Evolutionary conservation across 2,113 vertebrate genomes (phyloP).

Genomic region (Lophius piscatorius): DNA sequence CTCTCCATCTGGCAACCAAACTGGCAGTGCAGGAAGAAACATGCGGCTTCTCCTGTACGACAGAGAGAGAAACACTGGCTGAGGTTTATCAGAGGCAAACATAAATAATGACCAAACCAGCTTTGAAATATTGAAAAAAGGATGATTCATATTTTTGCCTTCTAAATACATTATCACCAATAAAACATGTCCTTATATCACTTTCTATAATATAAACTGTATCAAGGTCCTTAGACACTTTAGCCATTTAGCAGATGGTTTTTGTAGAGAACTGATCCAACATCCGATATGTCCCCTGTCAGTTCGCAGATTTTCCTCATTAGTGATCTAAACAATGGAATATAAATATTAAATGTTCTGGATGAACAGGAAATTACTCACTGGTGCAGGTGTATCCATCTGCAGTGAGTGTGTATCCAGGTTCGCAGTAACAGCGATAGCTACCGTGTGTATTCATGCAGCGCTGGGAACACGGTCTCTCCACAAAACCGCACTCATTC

Average conservation of each 20-base stretch:
- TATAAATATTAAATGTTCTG: slow-evolving; percentile 11
- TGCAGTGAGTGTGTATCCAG: slow-evolving; percentile 66
- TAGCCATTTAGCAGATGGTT: slow-evolving; percentile 21
- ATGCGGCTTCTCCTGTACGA: slow-evolving; percentile 67
- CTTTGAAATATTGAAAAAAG: too few relatives aligned
- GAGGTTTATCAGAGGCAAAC: slow-evolving; percentile 28
- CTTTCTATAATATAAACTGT: slow-evolving; percentile 43
- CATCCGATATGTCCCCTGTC: slow-evolving; percentile 17
- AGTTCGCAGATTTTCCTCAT: slow-evolving; percentile 4
- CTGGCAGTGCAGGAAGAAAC: slow-evolving; percentile 69
- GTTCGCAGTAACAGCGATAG: slow-evolving; percentile 77
- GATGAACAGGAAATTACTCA: slow-evolving; percentile 57
- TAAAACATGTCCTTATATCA: slow-evolving; percentile 20
- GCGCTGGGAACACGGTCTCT: slow-evolving; percentile 72
- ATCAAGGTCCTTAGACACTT: too few relatives aligned
- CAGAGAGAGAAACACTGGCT: slow-evolving; percentile 50
- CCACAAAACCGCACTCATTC: slow-evolving; percentile 75
- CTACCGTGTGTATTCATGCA: slow-evolving; percentile 79
- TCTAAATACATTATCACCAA: too few relatives aligned
- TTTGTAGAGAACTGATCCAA: slow-evolving; percentile 14
- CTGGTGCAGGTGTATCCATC: slow-evolving; percentile 74
- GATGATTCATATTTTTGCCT: too few relatives aligned
- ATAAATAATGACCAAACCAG: too few relatives aligned
- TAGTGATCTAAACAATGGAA: background rate
- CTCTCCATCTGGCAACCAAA: slow-evolving; percentile 72